Percentiles rank a stretch among this genome's conserved stretches.
phyloP scores from a whole-genome alignment of 2,113 vertebrate species.

The Siniperca knerii region DNA sequence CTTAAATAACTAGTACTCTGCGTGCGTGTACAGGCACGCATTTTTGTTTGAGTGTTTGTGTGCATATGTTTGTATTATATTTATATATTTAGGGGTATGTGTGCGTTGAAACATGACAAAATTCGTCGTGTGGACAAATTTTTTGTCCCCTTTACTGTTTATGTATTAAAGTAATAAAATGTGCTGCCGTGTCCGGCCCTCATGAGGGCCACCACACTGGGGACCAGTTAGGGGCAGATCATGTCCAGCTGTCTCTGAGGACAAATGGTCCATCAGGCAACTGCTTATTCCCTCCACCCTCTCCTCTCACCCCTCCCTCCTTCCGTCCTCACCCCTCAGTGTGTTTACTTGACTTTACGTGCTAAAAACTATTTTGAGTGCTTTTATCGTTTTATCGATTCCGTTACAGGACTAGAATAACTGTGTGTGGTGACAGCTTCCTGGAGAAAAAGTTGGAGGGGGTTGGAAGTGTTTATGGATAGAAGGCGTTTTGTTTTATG shows the following conservation, averaged over 20 bases:
- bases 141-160: neutral
- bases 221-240: constrained; percentile 74
- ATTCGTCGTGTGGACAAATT: neutral
- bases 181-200: constrained; percentile 30
- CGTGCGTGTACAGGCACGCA: neutral
- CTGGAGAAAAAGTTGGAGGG: constrained; percentile 24
- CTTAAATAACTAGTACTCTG: neutral
- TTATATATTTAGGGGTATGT: neutral
- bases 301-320: constrained; percentile 18
- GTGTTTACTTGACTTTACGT: constrained; percentile 61
- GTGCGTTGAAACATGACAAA: neutral
- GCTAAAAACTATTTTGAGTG: constrained; percentile 49
- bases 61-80: neutral
- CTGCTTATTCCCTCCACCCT: constrained; percentile 68
- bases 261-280: constrained; percentile 84
- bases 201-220: constrained; percentile 64
- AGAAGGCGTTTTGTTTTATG: constrained; percentile 39
- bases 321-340: neutral
- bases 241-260: constrained; percentile 81
- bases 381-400: constrained; percentile 41
- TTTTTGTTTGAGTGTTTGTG: neutral
- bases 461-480: constrained; percentile 45
- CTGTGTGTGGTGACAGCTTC: constrained; percentile 36
- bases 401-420: neutral
- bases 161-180: neutral